phyloP scores from a whole-genome alignment of 2,888 invertebrate genomes.

The Leptarthrus brevirostris region DNA sequence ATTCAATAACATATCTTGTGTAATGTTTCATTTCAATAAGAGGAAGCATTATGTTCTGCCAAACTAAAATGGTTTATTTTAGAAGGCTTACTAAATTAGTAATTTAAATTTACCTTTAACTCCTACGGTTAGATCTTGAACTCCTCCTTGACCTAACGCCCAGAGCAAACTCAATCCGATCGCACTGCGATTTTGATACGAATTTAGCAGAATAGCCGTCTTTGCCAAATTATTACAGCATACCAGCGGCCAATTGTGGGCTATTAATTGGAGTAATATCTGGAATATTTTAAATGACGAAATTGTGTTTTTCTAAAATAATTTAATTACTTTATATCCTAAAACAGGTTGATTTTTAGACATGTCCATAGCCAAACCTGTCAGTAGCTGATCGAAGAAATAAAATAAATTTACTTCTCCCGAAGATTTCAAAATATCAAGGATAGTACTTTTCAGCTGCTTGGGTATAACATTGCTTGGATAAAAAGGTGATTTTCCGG shows the following conservation, averaged over 20 bases:
- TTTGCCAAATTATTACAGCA: constrained; percentile 73
- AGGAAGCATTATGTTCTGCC: constrained; percentile 81
- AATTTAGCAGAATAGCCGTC: constrained; percentile 74
- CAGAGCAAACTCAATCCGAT: constrained; percentile 80
- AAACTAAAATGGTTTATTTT: constrained; percentile 69
- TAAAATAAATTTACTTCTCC: constrained; percentile 74
- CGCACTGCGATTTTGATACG: constrained; percentile 80
- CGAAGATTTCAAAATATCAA: constrained; percentile 69
- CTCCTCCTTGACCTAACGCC: constrained; percentile 81
- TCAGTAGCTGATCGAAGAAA: constrained; percentile 78
- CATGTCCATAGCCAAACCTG: constrained; percentile 78
- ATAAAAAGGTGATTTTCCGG: constrained; percentile 61
- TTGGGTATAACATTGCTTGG: constrained; percentile 61
- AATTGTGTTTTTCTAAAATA: background rate
- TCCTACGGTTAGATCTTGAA: constrained; percentile 74
- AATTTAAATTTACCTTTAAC: constrained; percentile 70
- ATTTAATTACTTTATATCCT: constrained; percentile 71
- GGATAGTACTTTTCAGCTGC: constrained; percentile 57
- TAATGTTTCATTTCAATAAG: constrained; percentile 79
- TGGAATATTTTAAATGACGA: constrained; percentile 46
- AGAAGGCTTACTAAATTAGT: background rate
- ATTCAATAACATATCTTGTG: constrained; percentile 73
- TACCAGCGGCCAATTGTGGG: constrained; percentile 74
- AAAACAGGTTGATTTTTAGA: constrained; percentile 71
- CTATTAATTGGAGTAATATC: constrained; percentile 77